phyloP scores from a whole-genome alignment of 2,113 vertebrate species.

The Neotragus moschatus region DNA sequence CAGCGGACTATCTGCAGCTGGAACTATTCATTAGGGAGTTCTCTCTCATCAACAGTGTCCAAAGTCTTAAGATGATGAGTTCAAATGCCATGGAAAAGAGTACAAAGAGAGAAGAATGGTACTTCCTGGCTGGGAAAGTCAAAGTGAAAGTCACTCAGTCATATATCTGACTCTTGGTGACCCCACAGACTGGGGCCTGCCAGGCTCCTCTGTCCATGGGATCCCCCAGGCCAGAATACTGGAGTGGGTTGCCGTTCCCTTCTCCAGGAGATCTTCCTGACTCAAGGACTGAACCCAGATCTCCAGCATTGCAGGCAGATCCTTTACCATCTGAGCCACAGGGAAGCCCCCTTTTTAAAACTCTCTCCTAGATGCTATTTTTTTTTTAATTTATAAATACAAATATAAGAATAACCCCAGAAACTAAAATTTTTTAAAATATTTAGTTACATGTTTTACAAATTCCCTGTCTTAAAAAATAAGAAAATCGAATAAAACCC shows the following conservation, averaged over 20 bases:
- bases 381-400: neutral
- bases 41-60: neutral
- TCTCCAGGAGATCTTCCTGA: neutral
- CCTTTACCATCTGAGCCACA: neutral
- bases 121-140: neutral
- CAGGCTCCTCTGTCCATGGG: neutral
- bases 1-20: neutral
- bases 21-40: neutral
- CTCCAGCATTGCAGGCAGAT: neutral
- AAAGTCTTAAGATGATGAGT: neutral
- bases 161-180: neutral
- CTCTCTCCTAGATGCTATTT: neutral
- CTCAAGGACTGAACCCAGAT: neutral
- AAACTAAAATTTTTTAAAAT: neutral
- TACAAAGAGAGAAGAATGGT: neutral
- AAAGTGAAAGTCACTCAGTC: neutral
- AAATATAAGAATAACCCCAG: neutral
- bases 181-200: neutral
- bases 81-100: neutral
- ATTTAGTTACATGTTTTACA: neutral
- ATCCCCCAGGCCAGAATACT: neutral
- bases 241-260: neutral
- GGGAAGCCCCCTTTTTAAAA: neutral
- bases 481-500: neutral
- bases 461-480: conserved; percentile 2